Conservation (phyloP, 1,140 invertebrate genomes). For the Proctacanthus coquilletti region DNA sequence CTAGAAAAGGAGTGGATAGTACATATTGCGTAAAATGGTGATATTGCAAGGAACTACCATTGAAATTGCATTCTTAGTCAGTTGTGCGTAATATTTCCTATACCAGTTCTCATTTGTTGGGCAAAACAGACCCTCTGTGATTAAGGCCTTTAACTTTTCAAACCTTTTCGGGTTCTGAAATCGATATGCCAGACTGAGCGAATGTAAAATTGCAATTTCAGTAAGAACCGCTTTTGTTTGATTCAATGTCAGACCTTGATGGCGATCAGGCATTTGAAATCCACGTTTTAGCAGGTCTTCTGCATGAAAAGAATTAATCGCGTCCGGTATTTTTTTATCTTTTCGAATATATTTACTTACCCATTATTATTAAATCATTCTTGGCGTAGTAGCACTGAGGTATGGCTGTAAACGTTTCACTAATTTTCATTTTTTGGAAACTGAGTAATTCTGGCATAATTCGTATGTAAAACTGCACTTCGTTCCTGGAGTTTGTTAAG, state of each 20-base stretch:
- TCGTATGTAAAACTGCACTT: conserved; percentile 51
- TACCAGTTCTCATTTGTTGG: conserved; percentile 51
- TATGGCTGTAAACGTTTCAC: conserved; percentile 39
- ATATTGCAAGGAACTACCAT: conserved; percentile 35
- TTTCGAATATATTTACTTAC: conserved; percentile 30
- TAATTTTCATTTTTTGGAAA: conserved; percentile 35
- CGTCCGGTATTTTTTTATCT: neutral
- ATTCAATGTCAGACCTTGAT: conserved; percentile 41
- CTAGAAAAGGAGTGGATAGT: conserved; percentile 4
- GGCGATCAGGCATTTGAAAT: conserved; percentile 50
- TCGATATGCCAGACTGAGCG: conserved; percentile 46
- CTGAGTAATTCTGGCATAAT: conserved; percentile 44
- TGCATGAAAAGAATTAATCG: neutral
- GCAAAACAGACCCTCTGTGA: conserved; percentile 44
- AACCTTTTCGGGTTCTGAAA: conserved; percentile 44
- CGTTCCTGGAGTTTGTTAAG: conserved; percentile 45
- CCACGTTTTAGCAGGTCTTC: conserved; percentile 36
- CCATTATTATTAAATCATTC: conserved; percentile 46
- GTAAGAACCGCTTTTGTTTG: conserved; percentile 42
- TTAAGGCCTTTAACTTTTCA: conserved; percentile 34
- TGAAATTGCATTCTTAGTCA: conserved; percentile 43
- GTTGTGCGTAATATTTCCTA: conserved; percentile 46
- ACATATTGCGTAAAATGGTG: neutral
- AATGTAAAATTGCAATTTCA: conserved; percentile 48
- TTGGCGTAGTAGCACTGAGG: conserved; percentile 47